Base-by-base conservation (phyloP, 1,140 invertebrate genomes). In the Thaumatotibia leucotreta region DNA sequence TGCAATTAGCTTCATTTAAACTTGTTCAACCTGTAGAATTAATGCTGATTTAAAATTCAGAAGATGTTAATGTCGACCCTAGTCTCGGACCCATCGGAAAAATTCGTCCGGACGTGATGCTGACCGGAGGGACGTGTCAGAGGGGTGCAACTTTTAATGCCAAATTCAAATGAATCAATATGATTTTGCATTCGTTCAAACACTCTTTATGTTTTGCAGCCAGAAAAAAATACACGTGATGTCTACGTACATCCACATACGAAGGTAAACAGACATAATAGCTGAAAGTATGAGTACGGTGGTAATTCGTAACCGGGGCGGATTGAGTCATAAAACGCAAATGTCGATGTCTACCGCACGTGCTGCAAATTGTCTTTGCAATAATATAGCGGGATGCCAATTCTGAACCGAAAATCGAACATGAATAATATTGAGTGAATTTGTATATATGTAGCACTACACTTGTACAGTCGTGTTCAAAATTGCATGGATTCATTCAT, bases 21-120 rank as follows among this genome's bases (percentile, higher is more conserved):
- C n/a, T n/a, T n/a, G n/a, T n/a, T n/a, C n/a, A n/a, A n/a, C n/a
- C n/a, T n/a, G n/a, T n/a, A n/a, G n/a, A n/a, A n/a, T n/a, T n/a
- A n/a, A n/a, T 33, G 32, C 32, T 32, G 32, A 33, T 3, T 8
- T 9, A 11, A 4, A n/a, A 33, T 33, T 11, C 10, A 45, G 17
- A 45, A 45, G 39, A 4, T 54, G 23, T 54, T 24, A 31, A n/a
- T 27, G 23, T 14, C 66, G 74, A 75, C 76, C 77, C 80, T 79
- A 14, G 22, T 24, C 62, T 49, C 52, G 52, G 52, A 58, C 27
- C n/a, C n/a, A n/a, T n/a, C n/a, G n/a, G n/a, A n/a, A n/a, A n/a
- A n/a, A 58, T 17, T 58, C 24, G 52, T 29, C 24, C 27, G 17
- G 52, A 14, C n/a, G 22, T 14, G 49, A 6, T 23, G n/a, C 20